Percentiles rank a stretch among this genome's conserved stretches.
Evolutionary conservation across 2,113 vertebrate species (phyloP).

Genomic region (Archilochus colubris): DNA sequence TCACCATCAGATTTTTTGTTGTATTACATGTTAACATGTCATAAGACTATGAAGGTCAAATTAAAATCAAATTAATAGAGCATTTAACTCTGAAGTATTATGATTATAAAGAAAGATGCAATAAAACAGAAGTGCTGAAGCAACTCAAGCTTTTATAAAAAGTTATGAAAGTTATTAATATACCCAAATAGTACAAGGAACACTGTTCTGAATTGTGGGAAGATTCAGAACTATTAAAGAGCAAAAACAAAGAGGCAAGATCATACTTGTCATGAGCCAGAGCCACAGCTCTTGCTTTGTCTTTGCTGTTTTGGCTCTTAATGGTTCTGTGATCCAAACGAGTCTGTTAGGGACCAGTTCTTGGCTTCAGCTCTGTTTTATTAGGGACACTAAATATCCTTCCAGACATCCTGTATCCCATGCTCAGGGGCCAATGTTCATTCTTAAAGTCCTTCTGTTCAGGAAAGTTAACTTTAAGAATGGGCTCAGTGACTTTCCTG

Average conservation of each 20-base stretch:
- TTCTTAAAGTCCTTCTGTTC: neutral
- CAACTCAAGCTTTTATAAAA: neutral
- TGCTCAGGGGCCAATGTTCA: neutral
- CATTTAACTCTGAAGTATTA: neutral
- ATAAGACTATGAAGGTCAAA: neutral
- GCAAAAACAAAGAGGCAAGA: neutral
- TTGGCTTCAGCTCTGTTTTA: neutral
- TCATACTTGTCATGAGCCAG: neutral
- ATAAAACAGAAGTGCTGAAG: neutral
- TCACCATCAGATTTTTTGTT: neutral
- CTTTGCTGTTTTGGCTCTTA: neutral
- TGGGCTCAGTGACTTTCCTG: neutral
- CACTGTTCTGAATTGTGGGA: neutral
- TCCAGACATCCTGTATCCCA: neutral
- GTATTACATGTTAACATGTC: neutral
- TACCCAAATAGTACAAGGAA: neutral
- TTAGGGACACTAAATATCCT: neutral
- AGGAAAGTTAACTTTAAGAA: neutral
- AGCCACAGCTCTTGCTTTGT: neutral
- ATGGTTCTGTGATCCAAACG: neutral
- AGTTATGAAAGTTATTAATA: neutral
- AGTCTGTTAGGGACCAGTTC: neutral
- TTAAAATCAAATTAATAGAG: neutral
- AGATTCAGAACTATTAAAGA: neutral
- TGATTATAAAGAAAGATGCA: neutral